Evolutionary conservation across 2,797 vertebrate species (phyloP), one percentile per base, ranked within the genome.

Genomic region (Hemitrygon akajei): DNA sequence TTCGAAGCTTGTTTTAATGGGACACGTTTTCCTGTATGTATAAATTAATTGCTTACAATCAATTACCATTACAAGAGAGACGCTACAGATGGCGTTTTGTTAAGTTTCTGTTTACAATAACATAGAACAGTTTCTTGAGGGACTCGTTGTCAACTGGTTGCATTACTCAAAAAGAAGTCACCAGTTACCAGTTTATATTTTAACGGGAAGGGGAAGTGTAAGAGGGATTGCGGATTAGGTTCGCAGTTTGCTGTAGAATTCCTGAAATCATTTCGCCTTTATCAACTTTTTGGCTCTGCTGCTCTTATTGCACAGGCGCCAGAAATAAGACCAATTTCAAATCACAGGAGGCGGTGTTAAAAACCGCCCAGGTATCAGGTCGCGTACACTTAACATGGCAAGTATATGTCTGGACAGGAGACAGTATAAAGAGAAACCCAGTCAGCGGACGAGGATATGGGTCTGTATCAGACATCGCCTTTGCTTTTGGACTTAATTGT

Each of bases 71-170:
- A 93, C 71, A 93, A 93, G 91, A 73, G 91, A 93, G 10, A 75
- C 71, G 91, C 91, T 93, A 93, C 91, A 93, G 91, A 93, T 93
- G 91, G 91, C 91, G 91, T 93, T 93, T 93, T 93, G 91, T 93
- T 40, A 76, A 56, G 91, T 93, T 93, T 93, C 91, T 93, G 37
- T 93, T 93, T 93, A 75, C 71, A 40, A 76, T 93, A 93, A 58
- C 91, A 93, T 93, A 25, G 91, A 93, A 93, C 91, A 93, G 91
- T 93, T 93, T 93, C 91, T 93, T 93, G 71, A 93, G 91, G 91
- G 47, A 71, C 91, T 93, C 71, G 22, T 56, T 93, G 66, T 93
- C 76, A 93, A 93, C 91, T 76, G 91, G 14, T 16, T 76, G 91
- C 27, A 76, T 93, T 71, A n/a, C 73, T 93, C 47, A 30, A 18